These are phyloP conservation scores for Athene cunicularia DNA, from an alignment of 2,113 vertebrate species.

Conservation along the genomic window DNA sequence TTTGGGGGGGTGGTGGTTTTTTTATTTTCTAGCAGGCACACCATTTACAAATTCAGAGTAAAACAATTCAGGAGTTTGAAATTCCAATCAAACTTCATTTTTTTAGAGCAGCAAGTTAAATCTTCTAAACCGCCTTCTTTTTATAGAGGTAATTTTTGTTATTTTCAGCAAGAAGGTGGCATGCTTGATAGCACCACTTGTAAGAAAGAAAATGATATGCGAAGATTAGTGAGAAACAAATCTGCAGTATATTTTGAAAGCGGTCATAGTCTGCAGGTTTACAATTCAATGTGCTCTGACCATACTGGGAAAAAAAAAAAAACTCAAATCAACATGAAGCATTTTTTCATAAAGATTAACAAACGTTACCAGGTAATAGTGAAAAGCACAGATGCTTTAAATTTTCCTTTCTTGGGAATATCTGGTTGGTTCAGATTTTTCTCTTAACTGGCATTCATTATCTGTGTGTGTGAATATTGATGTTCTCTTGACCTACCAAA, in stretches of 20 bases:
- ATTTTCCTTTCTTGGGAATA: background rate
- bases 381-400: background rate
- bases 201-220: background rate
- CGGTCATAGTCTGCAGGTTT: background rate
- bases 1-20: background rate
- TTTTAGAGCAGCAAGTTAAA: background rate
- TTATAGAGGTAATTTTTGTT: background rate
- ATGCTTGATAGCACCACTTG: background rate
- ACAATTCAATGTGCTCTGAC: background rate
- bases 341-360: background rate
- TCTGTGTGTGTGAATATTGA: background rate
- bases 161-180: constrained; percentile 22
- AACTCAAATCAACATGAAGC: background rate
- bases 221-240: background rate
- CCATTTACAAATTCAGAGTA: background rate
- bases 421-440: background rate
- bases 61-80: background rate
- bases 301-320: background rate
- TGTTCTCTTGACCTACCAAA: constrained; percentile 34
- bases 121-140: background rate
- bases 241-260: background rate
- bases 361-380: background rate
- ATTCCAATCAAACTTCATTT: background rate
- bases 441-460: background rate
- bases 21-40: background rate